A percentile compares a stretch with the other conserved stretches of the same genome.
Conservation (phyloP, 1,140 invertebrate species). For the Euglossa dilemma region DNA sequence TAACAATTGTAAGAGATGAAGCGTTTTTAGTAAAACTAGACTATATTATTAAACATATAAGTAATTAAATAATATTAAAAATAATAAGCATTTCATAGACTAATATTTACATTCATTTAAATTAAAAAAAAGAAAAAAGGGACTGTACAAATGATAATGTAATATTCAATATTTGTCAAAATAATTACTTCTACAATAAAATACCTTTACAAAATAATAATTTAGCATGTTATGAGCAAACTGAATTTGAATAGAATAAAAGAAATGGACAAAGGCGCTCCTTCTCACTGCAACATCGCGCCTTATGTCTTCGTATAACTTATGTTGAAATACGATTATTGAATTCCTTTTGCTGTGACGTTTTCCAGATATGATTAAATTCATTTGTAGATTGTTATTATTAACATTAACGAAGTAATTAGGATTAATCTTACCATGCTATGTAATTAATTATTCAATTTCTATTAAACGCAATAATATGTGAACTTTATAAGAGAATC, state of each 20-base stretch:
- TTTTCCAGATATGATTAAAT: neutral
- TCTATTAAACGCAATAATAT: slow-evolving; percentile 5
- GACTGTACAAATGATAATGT: neutral
- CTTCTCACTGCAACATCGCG: slow-evolving; percentile 57
- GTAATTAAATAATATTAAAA: neutral
- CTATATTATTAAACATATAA: neutral
- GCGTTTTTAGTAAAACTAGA: neutral
- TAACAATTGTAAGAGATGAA: neutral
- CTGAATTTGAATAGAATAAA: slow-evolving; percentile 34
- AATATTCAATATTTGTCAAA: slow-evolving; percentile 7
- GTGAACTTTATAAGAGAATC: neutral
- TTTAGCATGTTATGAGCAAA: slow-evolving; percentile 16
- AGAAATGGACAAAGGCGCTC: slow-evolving; percentile 61
- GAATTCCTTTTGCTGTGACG: neutral
- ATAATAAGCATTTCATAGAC: neutral
- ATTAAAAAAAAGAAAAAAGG: neutral
- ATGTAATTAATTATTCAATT: neutral
- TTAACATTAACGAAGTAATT: neutral
- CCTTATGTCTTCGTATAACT: slow-evolving; percentile 20
- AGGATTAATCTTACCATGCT: neutral
- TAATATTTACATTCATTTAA: slow-evolving; percentile 1
- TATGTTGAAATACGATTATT: neutral
- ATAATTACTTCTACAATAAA: neutral
- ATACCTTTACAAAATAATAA: slow-evolving; percentile 36
- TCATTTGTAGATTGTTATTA: neutral